Evolutionary conservation across 2,113 vertebrate genomes (phyloP).

Genomic region (Hippocampus guttulatus): DNA sequence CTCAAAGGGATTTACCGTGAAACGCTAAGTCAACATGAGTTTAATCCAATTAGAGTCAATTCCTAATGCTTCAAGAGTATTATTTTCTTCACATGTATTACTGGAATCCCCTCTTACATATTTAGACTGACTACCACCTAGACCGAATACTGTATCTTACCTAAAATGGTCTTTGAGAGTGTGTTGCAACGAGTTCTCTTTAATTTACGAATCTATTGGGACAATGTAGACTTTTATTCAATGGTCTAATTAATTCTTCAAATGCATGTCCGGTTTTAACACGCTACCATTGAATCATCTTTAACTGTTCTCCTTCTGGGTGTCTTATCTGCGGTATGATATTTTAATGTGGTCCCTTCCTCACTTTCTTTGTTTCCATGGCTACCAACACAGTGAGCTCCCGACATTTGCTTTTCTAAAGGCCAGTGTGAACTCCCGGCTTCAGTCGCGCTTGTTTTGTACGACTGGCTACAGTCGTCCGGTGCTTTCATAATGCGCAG

Average conservation of each 20-base stretch:
- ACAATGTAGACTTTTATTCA: background rate
- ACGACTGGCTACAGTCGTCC: slow-evolving; percentile 7
- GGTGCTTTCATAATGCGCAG: background rate
- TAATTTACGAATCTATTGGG: slow-evolving; percentile 5
- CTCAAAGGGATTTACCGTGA: slow-evolving; percentile 10
- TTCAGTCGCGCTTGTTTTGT: slow-evolving; percentile 43
- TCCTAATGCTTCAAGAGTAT: slow-evolving; percentile 4
- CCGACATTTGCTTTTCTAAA: slow-evolving; percentile 72
- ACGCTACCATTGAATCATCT: slow-evolving; percentile 28
- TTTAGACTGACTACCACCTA: slow-evolving; percentile 3
- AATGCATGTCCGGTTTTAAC: slow-evolving; percentile 34
- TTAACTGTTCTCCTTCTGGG: slow-evolving; percentile 25
- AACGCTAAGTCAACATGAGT: slow-evolving; percentile 21
- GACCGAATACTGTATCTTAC: background rate
- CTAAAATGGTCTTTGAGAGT: slow-evolving; percentile 1
- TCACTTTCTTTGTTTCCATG: slow-evolving; percentile 73
- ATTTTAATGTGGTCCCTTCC: slow-evolving; percentile 61
- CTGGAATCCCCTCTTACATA: slow-evolving; percentile 2
- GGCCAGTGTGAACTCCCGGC: slow-evolving; percentile 64
- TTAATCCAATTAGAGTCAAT: slow-evolving; percentile 22
- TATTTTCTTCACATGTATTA: slow-evolving; percentile 6
- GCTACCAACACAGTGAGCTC: slow-evolving; percentile 71
- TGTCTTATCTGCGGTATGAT: slow-evolving; percentile 53
- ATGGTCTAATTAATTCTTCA: slow-evolving; percentile 9
- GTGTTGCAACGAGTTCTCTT: slow-evolving; percentile 10